Evolutionary conservation across 2,113 vertebrate genomes (phyloP), one percentile per base, ranked within the genome.

Genomic region (Lagenorhynchus albirostris): DNA sequence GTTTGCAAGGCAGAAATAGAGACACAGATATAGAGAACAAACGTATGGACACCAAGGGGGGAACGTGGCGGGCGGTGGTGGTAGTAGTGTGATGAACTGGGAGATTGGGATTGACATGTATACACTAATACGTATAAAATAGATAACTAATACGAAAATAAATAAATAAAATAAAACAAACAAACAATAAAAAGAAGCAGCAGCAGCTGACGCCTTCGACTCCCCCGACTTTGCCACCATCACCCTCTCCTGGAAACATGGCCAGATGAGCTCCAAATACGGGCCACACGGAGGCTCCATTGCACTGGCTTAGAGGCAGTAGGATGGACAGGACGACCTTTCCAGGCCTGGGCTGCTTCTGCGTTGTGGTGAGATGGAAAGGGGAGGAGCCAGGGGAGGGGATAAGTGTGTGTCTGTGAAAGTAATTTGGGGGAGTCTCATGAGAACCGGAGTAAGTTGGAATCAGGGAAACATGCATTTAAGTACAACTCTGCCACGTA

Each of bases 121-220:
- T 53, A 17, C 53, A 53, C 53, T 18, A 53, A 53, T 18, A 17
- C 15, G 2, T 53, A 53, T 17, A 53, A 53, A 53, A 17, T 17
- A 53, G 53, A 53, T 53, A 53, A 53, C 53, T 53, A 53, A 53
- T 17, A 18, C 18, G 53, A 53, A 53, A 53, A 17, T 6, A 53
- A 53, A 53, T 53, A 53, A 53, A 17, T 17, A 6, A 17, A 17
- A 53, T 53, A 17, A 53, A 53, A 53, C 53, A 53, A 53, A 53
- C 50, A 53, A 53, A 53, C 15, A 15, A 53, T 17, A 88, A 65
- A 96, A 96, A 63, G 76, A 1, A 70, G 53, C 85, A 89, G 58
- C 25, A 71, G 89, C 97, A 98, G 97, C 96, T 97, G 97, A 97
- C 74, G 58, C 65, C 79, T 71, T 88, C 18, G 33, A 89, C 68